A percentile compares a stretch with the other conserved stretches of the same genome.
These are phyloP conservation scores for Catotricha subobsoleta DNA, from an alignment of 2,888 invertebrate species.

Conservation along the genomic window DNA sequence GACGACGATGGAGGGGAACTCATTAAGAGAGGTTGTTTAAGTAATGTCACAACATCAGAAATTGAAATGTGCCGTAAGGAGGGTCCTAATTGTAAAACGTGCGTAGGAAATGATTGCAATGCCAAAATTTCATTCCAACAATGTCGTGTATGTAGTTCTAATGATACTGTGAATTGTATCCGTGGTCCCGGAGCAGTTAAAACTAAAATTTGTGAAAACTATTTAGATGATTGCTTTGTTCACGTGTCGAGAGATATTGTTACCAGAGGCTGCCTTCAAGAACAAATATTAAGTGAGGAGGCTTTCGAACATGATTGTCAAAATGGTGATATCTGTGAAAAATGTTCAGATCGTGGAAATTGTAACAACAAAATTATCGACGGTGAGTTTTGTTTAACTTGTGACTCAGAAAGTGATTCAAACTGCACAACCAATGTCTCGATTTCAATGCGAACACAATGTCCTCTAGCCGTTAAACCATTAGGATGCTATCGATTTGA, in stretches of 20 bases:
- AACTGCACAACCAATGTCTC: not conserved
- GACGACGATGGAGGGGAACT: not conserved
- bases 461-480: not conserved
- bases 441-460: not conserved
- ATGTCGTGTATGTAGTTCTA: not conserved
- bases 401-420: not conserved
- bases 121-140: not conserved
- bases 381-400: not conserved
- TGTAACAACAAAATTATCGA: not conserved
- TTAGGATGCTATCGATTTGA: conserved; percentile 2
- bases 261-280: not conserved
- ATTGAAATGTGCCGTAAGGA: not conserved
- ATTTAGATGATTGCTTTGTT: not conserved
- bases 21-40: not conserved
- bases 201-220: not conserved
- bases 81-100: not conserved
- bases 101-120: conserved; percentile 4
- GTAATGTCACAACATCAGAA: not conserved
- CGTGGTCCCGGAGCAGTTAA: not conserved
- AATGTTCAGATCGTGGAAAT: not conserved
- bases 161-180: not conserved
- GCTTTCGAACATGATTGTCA: not conserved
- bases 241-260: not conserved
- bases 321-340: conserved; percentile 1
- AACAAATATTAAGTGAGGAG: not conserved